These are phyloP conservation scores for Irena cyanogastra DNA, from an alignment of 2,113 vertebrate genomes.

Conservation along the genomic window DNA sequence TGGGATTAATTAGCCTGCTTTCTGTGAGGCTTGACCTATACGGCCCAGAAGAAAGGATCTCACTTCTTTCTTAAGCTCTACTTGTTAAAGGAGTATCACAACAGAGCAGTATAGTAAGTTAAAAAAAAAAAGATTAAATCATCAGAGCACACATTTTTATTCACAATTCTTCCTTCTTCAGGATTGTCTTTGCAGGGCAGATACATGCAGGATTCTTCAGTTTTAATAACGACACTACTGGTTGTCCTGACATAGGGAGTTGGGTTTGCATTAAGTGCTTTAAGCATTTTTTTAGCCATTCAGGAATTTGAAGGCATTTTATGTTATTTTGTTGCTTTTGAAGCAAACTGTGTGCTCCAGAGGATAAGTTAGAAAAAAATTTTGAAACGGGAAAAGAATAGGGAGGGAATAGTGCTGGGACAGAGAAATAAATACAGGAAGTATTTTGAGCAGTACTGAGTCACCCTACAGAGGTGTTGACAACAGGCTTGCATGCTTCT, in stretches of 20 bases:
- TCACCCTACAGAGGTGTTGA: not conserved
- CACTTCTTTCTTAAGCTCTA: not conserved
- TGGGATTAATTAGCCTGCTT: constrained; percentile 37
- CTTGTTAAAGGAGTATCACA: not conserved
- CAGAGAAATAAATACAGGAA: not conserved
- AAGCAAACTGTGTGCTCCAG: not conserved
- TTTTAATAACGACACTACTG: not conserved
- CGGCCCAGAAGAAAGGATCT: not conserved
- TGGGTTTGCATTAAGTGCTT: not conserved
- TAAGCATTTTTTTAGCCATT: not conserved
- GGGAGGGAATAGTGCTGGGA: not conserved
- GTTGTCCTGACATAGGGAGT: not conserved
- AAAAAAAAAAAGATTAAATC: not conserved
- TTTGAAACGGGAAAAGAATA: not conserved
- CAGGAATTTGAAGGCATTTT: not conserved
- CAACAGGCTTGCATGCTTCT: not conserved
- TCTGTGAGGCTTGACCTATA: not conserved
- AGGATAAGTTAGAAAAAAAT: not conserved
- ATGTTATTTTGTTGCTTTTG: not conserved
- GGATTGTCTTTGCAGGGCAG: not conserved
- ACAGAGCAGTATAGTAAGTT: not conserved
- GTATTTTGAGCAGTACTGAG: not conserved
- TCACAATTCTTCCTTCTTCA: not conserved
- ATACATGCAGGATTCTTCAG: not conserved
- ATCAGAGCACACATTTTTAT: no score